phyloP scores from a whole-genome alignment of 1,140 invertebrate genomes.

The Cydia strobilella region DNA sequence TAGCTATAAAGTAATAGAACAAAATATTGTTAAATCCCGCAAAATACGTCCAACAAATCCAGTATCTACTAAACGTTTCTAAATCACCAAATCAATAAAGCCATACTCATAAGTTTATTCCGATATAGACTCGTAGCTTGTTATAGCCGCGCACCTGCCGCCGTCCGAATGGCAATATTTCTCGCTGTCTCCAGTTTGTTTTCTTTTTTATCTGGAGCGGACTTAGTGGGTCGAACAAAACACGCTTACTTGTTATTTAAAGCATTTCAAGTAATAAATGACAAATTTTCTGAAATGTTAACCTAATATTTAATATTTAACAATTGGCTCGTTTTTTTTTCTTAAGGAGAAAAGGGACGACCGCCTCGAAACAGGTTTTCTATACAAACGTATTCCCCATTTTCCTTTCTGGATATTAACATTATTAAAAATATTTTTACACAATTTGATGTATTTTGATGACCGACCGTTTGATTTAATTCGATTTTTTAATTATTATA shows the following conservation, averaged over 20 bases:
- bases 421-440: no score
- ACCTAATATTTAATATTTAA: background rate
- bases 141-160: slow-evolving; percentile 60
- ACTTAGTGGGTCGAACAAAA: slow-evolving; percentile 15
- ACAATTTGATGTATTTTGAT: no score
- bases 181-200: slow-evolving; percentile 49
- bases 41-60: background rate
- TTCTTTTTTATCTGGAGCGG: slow-evolving; percentile 43
- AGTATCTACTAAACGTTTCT: slow-evolving; percentile 40
- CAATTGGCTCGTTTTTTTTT: background rate
- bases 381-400: no score
- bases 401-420: no score
- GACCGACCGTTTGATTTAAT: no score
- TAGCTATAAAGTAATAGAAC: no score
- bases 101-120: slow-evolving; percentile 55
- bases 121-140: slow-evolving; percentile 44
- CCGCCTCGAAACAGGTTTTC: no score
- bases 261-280: background rate
- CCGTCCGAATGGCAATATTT: slow-evolving; percentile 55
- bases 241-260: background rate
- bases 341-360: no score
- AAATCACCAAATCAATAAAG: slow-evolving; percentile 47
- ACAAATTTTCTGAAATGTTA: background rate
- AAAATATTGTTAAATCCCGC: no score
- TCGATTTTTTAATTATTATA: no score